Conservation (phyloP, 2,113 vertebrate genomes). For the Apteryx owenii region DNA sequence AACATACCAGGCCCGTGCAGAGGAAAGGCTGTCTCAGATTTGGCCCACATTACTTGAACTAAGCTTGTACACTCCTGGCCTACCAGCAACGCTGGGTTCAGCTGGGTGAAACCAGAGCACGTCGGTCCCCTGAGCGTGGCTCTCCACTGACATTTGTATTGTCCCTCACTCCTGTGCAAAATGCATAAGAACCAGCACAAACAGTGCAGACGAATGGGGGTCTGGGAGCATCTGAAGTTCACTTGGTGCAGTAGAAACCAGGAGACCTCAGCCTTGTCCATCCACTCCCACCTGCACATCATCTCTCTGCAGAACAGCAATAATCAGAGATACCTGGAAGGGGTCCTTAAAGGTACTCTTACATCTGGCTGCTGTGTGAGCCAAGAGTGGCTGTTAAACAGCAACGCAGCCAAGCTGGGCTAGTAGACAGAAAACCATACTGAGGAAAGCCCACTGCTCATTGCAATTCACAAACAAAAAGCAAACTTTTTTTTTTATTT, state of each 20-base stretch:
- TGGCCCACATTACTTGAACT: neutral
- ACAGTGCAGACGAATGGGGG: neutral
- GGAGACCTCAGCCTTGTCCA: neutral
- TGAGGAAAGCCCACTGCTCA: neutral
- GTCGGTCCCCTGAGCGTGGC: neutral
- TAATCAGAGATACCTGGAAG: neutral
- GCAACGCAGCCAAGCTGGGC: neutral
- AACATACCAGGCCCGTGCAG: neutral
- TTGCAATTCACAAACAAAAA: neutral
- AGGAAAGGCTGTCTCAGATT: neutral
- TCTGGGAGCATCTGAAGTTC: neutral
- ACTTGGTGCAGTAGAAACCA: neutral
- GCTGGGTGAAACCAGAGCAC: neutral
- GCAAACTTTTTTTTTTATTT: neutral
- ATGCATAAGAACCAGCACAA: rapidly evolving
- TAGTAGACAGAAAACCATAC: neutral
- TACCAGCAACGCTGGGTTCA: neutral
- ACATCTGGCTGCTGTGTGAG: neutral
- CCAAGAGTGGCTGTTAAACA: neutral
- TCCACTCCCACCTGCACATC: neutral
- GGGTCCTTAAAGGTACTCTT: neutral
- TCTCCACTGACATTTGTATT: rapidly evolving
- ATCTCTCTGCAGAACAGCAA: neutral
- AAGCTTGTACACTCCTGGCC: no score
- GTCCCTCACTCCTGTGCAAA: neutral